phyloP scores from a whole-genome alignment of 2,888 invertebrate species.

The Cryptocephalus moraei region DNA sequence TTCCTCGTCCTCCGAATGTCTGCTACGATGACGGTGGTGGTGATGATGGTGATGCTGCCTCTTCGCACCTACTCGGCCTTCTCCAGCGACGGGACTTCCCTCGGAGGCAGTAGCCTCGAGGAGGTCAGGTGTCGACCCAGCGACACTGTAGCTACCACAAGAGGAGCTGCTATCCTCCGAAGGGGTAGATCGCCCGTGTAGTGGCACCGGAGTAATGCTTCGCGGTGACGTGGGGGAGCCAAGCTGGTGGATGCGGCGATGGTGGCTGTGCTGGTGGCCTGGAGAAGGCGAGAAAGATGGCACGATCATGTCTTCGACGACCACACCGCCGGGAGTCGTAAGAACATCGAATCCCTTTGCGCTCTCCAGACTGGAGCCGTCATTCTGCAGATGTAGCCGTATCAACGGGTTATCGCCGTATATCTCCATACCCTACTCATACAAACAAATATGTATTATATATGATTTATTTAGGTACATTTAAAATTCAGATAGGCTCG shows the following conservation, averaged over 20 bases:
- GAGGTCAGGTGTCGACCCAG: constrained; percentile 37
- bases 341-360: constrained; percentile 67
- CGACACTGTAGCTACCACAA: constrained; percentile 46
- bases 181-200: constrained; percentile 41
- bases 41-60: neutral
- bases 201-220: constrained; percentile 32
- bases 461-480: neutral
- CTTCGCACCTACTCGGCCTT: neutral
- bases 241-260: constrained; percentile 32
- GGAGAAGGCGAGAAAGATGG: constrained; percentile 16
- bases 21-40: neutral
- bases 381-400: neutral
- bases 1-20: constrained; percentile 49
- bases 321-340: constrained; percentile 20
- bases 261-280: constrained; percentile 3
- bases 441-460: neutral
- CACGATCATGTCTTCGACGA: constrained; percentile 44
- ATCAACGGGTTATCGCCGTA: constrained; percentile 2
- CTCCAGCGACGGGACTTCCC: constrained; percentile 17
- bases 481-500: too few species aligned
- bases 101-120: constrained; percentile 36
- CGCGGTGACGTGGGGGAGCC: neutral
- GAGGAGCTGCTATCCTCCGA: constrained; percentile 48
- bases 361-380: constrained; percentile 78
- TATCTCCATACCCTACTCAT: constrained; percentile 14